Evolutionary conservation across 2,797 vertebrate species (phyloP).

Genomic region (Sorex maritimensis): DNA sequence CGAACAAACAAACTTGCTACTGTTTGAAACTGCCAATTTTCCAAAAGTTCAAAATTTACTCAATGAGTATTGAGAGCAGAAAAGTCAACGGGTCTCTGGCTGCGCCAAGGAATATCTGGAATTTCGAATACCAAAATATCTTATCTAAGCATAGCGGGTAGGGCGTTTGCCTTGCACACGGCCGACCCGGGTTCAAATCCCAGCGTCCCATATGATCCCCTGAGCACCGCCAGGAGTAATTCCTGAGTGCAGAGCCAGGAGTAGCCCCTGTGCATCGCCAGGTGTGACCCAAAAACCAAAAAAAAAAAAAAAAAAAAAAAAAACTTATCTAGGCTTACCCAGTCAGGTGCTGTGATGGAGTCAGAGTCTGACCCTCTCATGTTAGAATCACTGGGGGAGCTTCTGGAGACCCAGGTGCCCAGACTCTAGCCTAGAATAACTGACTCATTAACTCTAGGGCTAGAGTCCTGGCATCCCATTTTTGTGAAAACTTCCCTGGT

Average conservation of each 20-base stretch:
- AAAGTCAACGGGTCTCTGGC: conserved; percentile 67
- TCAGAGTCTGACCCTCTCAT: conserved; percentile 47
- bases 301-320: no score
- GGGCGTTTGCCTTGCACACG: no score
- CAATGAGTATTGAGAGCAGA: conserved; percentile 49
- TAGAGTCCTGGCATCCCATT: background rate
- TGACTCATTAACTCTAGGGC: conserved; percentile 11
- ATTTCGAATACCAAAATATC: conserved; percentile 66
- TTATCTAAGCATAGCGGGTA: background rate
- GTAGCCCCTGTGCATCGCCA: no score
- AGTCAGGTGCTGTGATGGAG: conserved; percentile 4
- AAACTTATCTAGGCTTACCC: background rate
- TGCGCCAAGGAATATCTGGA: conserved; percentile 39
- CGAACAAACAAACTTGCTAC: no score
- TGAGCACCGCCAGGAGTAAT: no score
- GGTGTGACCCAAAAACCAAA: no score
- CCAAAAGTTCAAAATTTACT: conserved; percentile 66
- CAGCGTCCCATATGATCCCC: no score
- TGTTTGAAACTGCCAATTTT: conserved; percentile 59
- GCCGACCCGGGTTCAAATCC: no score
- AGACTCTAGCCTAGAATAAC: background rate
- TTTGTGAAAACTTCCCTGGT: conserved; percentile 42
- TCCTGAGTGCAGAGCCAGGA: no score
- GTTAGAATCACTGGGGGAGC: conserved; percentile 15
- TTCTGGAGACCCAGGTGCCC: conserved; percentile 52